Percentiles rank a stretch among this genome's conserved stretches.
These are phyloP conservation scores for Pseudanteris insignis DNA, from an alignment of 2,888 invertebrate species.

Conservation along the genomic window DNA sequence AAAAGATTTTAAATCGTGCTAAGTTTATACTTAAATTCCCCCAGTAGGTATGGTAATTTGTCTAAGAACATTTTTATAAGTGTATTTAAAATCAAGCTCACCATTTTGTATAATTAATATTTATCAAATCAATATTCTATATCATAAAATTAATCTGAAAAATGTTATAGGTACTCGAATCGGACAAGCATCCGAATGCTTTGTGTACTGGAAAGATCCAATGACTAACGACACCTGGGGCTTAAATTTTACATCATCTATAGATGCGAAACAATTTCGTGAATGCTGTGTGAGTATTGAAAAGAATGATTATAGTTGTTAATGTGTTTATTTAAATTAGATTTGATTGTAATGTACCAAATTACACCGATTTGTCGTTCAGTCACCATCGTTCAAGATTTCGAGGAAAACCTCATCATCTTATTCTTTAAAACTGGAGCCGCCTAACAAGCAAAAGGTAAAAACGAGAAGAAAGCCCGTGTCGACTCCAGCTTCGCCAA, in stretches of 20 bases:
- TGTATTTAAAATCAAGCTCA: too few relatives aligned
- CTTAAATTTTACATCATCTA: constrained; percentile 95
- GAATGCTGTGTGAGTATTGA: constrained; percentile 91
- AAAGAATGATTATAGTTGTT: too few relatives aligned
- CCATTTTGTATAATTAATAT: not conserved
- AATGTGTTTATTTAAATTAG: too few relatives aligned
- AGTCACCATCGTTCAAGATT: constrained; percentile 98
- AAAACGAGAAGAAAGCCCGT: constrained; percentile 90
- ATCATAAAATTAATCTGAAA: not conserved
- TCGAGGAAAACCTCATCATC: constrained; percentile 97
- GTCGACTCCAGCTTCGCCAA: constrained; percentile 93
- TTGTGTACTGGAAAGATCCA: constrained; percentile 98
- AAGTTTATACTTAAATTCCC: too few relatives aligned
- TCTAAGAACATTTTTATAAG: too few relatives aligned
- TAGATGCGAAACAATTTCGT: constrained; percentile 95
- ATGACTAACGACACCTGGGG: constrained; percentile 99
- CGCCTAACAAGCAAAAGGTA: constrained; percentile 83
- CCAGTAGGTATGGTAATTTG: too few relatives aligned
- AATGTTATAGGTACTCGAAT: constrained; percentile 89
- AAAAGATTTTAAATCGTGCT: too few relatives aligned
- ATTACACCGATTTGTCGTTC: constrained; percentile 54
- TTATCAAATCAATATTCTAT: too few relatives aligned
- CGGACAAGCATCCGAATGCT: constrained; percentile 97
- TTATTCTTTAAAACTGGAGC: constrained; percentile 94
- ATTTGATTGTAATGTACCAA: too few relatives aligned